Conservation (phyloP, 2,888 invertebrate species). For the Bugula neritina region DNA sequence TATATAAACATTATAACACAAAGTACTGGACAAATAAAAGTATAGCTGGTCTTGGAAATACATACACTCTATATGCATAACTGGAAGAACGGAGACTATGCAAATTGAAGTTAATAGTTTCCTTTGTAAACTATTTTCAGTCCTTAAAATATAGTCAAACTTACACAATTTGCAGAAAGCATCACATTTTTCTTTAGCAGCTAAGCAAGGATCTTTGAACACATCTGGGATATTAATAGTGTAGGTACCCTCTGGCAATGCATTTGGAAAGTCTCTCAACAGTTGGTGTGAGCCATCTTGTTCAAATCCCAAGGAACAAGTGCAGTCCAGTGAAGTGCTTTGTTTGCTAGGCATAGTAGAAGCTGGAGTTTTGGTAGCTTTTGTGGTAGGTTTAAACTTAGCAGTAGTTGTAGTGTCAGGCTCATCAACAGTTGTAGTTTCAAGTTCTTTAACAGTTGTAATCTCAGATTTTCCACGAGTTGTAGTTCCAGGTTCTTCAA, state of each 20-base stretch:
- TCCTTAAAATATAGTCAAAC: too few species aligned
- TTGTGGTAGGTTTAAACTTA: not conserved
- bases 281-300: constrained; percentile 10
- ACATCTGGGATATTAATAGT: not conserved
- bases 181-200: constrained; percentile 17
- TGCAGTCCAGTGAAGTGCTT: not conserved
- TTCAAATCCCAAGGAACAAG: constrained; percentile 15
- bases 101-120: too few species aligned
- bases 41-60: too few species aligned
- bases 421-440: not conserved
- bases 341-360: not conserved
- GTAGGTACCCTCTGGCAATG: not conserved
- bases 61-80: too few species aligned
- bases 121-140: too few species aligned
- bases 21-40: too few species aligned
- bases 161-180: constrained; percentile 1
- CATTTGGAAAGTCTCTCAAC: constrained; percentile 1
- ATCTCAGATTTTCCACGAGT: too few species aligned
- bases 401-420: not conserved
- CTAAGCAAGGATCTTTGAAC: not conserved
- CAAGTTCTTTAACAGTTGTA: not conserved
- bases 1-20: too few species aligned
- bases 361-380: not conserved
- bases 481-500: not conserved
- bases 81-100: too few species aligned